These are phyloP conservation scores for Protobothrops flavoviridis DNA, from an alignment of 2,113 vertebrate genomes.

Conservation along the genomic window DNA sequence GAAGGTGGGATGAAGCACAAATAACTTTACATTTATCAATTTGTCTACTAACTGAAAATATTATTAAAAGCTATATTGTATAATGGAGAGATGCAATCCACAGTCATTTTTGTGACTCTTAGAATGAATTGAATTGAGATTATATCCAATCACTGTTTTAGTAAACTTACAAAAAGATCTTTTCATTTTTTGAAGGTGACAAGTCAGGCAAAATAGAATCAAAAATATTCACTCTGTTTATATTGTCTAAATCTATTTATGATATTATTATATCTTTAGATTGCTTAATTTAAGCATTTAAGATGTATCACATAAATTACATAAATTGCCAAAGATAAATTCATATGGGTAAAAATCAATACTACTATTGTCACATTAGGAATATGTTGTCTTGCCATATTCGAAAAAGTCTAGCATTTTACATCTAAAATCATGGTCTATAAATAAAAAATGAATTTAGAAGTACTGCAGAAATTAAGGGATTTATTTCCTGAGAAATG, in stretches of 20 bases:
- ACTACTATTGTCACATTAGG: neutral
- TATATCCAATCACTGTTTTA: slow-evolving; percentile 14
- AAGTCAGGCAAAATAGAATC: neutral
- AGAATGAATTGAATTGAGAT: neutral
- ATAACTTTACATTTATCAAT: neutral
- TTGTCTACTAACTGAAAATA: neutral
- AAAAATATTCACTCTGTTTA: neutral
- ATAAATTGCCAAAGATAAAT: slow-evolving; percentile 18
- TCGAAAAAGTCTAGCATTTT: slow-evolving; percentile 6
- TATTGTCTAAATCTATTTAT: neutral
- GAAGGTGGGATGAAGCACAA: neutral
- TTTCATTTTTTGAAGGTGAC: neutral
- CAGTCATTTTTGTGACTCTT: neutral
- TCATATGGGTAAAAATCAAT: neutral
- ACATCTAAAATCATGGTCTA: slow-evolving; percentile 9
- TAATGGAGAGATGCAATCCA: slow-evolving; percentile 3
- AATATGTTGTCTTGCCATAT: neutral
- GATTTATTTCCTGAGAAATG: neutral
- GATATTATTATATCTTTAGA: neutral
- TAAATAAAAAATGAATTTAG: neutral
- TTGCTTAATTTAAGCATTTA: slow-evolving; percentile 1
- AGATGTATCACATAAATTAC: neutral
- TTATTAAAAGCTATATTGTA: neutral
- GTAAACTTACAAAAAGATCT: neutral
- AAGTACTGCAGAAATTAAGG: neutral